Conservation (phyloP, 35 echinoderm and acorn worm species). For the Stichopus chloronotus region DNA sequence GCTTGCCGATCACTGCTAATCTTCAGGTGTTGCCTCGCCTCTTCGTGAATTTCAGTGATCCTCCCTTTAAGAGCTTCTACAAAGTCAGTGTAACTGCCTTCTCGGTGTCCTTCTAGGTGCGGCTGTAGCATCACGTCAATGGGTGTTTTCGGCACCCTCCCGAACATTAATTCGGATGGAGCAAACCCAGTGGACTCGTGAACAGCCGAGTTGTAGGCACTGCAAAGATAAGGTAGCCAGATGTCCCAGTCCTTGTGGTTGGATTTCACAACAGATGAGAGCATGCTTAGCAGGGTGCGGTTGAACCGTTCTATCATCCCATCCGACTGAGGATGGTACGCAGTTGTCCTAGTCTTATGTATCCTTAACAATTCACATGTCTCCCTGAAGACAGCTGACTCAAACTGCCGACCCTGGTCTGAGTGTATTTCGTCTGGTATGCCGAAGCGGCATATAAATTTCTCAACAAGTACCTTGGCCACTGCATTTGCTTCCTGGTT, state of each 20-base stretch:
- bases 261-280: constrained; percentile 15
- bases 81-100: not conserved
- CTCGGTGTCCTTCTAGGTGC: too few relatives aligned
- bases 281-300: constrained; percentile 19
- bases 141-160: not conserved
- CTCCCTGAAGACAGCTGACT: constrained; percentile 47
- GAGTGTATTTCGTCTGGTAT: constrained; percentile 35
- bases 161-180: constrained; percentile 45
- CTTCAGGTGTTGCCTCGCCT: not conserved
- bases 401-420: constrained; percentile 71
- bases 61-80: not conserved
- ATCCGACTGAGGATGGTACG: constrained; percentile 59
- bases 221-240: constrained; percentile 48
- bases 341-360: constrained; percentile 34
- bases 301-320: constrained; percentile 61
- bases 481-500: constrained; percentile 62
- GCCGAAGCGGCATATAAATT: constrained; percentile 45
- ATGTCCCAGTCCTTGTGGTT: constrained; percentile 69
- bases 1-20: not conserved
- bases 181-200: constrained; percentile 36
- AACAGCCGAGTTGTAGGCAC: not conserved
- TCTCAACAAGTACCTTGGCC: constrained; percentile 34
- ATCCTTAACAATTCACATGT: constrained; percentile 56
- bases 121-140: constrained; percentile 36
- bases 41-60: not conserved